Evolutionary conservation across 2,888 invertebrate genomes (phyloP).

Genomic region (Acrobasis repandana): DNA sequence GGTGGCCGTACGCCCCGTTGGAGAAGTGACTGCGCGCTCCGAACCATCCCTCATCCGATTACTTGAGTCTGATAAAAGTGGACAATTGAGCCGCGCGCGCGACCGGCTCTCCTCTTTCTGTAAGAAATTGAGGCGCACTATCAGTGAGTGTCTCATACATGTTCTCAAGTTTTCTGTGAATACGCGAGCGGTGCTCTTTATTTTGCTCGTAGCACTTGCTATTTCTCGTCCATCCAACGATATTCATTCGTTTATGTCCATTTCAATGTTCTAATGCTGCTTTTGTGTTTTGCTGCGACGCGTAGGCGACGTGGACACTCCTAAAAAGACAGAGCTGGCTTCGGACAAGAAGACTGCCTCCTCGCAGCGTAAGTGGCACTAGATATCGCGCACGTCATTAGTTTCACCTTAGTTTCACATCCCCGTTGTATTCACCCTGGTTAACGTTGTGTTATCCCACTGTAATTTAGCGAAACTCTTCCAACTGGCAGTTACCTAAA

Average conservation of each 20-base stretch:
- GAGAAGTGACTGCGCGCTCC: slow-evolving; percentile 66
- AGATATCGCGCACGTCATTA: slow-evolving; percentile 68
- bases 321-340: slow-evolving; percentile 79
- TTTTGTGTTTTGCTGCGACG: slow-evolving; percentile 78
- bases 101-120: slow-evolving; percentile 74
- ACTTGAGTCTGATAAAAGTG: slow-evolving; percentile 70
- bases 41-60: slow-evolving; percentile 72
- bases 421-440: slow-evolving; percentile 30
- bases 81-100: slow-evolving; percentile 73
- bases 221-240: slow-evolving; percentile 15
- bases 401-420: slow-evolving; percentile 37
- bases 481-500: slow-evolving; percentile 22
- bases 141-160: slow-evolving; percentile 67
- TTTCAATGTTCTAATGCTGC: slow-evolving; percentile 78
- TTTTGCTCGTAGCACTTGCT: slow-evolving; percentile 42
- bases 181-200: slow-evolving; percentile 29
- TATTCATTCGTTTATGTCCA: slow-evolving; percentile 40
- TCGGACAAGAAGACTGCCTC: slow-evolving; percentile 76
- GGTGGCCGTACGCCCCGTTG: slow-evolving; percentile 66
- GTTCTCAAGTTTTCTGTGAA: slow-evolving; percentile 17
- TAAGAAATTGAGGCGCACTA: slow-evolving; percentile 78
- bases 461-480: slow-evolving; percentile 41
- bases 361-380: slow-evolving; percentile 81
- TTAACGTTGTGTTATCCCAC: slow-evolving; percentile 21
- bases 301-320: slow-evolving; percentile 80